Base-by-base conservation (phyloP, 2,888 invertebrate genomes). In the Drosophila nigricruria region DNA sequence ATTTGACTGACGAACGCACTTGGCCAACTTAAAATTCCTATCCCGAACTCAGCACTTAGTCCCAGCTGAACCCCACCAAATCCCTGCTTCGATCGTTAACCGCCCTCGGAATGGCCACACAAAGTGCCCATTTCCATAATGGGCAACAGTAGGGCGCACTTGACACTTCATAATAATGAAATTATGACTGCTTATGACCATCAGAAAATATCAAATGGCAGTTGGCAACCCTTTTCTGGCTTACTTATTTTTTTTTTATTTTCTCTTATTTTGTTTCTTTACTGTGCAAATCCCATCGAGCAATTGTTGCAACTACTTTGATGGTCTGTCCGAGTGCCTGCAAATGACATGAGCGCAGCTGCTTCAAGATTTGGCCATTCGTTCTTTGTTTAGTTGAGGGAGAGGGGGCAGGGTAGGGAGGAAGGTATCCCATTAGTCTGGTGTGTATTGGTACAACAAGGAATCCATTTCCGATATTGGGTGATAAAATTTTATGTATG, bases 401-500 rank as follows among this genome's bases (percentile, higher is more conserved):
- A 16, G 5, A 16, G 61, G 64, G 73, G 53, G 8, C 1, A 20
- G 42, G 43, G 9, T 1, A 9, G 10, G 1, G 27, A 5, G n/a
- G 10, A 2, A 27, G 27, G 10, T 27, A 49, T 49, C 12, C 85
- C 89, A 89, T 86, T 89, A 88, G 89, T 87, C 89, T 89, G 83
- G 67, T 43, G 61, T 47, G 27, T 36, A 36, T 57, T 60, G 79
- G 71, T 72, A 77, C 80, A 80, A 78, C 81, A 84, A 68, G 75
- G 60, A 88, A 89, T 87, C 90, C 87, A 87, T 87, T 87, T 87
- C 87, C 90, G 89, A 90, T 87, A 89, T 87, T 90, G 84, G 87
- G 87, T 83, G 90, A 87, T 87, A 87, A 90, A 87, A 87, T 86
- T 87, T 87, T 87, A 87, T 88, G 88, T 70, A 75, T 77, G 88